phyloP scores from a whole-genome alignment of 2,113 vertebrate species.

The Protobothrops mucrosquamatus region DNA sequence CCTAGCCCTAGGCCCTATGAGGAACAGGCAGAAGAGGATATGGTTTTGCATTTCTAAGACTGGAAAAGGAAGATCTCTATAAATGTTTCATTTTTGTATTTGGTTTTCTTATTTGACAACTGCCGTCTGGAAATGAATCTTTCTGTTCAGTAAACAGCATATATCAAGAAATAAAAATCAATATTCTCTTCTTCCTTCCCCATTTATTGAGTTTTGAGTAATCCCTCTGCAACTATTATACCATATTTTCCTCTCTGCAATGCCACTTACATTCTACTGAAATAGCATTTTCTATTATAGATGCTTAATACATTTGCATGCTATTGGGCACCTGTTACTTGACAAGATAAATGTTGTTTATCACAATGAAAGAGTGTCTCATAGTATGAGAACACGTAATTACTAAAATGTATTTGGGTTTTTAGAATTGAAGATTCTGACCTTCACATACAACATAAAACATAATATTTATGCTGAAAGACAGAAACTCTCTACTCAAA shows the following conservation, averaged over 20 bases:
- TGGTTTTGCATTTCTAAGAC: neutral
- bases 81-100: neutral
- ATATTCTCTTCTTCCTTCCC: neutral
- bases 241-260: neutral
- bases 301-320: conserved; percentile 10
- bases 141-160: neutral
- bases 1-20: neutral
- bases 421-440: conserved; percentile 31
- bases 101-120: neutral
- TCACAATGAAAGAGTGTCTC: neutral
- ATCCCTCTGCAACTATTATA: neutral
- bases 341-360: conserved; percentile 38
- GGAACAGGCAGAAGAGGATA: neutral
- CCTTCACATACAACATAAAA: conserved; percentile 19
- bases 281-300: neutral
- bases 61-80: neutral
- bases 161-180: neutral
- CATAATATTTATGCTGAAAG: conserved; percentile 14
- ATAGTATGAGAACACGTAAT: conserved; percentile 17
- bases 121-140: neutral
- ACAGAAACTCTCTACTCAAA: conserved; percentile 5
- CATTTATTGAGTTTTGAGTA: neutral
- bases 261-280: neutral
- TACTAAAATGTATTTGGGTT: neutral
- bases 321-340: conserved; percentile 5